Base-by-base conservation (phyloP, 2,888 invertebrate species). In the Watsonalla cultraria region DNA sequence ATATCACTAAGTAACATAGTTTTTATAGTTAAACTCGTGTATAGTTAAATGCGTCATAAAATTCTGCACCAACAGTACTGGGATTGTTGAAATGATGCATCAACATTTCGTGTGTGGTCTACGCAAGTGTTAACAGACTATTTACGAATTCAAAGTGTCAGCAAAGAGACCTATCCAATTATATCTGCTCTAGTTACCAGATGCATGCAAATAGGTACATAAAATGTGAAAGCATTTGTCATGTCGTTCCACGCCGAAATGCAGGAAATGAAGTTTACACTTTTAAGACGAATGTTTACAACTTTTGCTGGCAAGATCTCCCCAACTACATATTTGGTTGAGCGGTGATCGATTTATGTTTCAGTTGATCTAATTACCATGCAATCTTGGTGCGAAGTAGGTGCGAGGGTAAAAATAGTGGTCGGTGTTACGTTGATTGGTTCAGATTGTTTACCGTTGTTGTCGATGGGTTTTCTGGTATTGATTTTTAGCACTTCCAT, bases 261-360 rank as follows among this genome's bases (percentile, higher is more conserved):
- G 65, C 79, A 79, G 82, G 84, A 86, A 82, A 78, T 66, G 61
- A 57, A 65, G 65, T 61, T 66, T 68, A 64, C 70, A 67, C 71
- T 68, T 58, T 73, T 63, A 65, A 66, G 66, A 72, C 61, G 58
- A 59, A 70, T 84, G 80, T 86, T 86, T 84, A 82, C 76, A 66
- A 58, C 70, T 73, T 77, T 65, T 78, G 77, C 82, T 82, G 80
- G 81, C 86, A 81, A 74, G 66, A 59, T 64, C 72, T 68, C 63
- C 63, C 51, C 53, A 68, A 68, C 75, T 80, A 4, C 24, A 24
- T 24, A 78, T 84, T 81, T 78, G 77, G 75, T 78, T 76, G 70
- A 74, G 72, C 74, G 84, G 65, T 68, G 78, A 83, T 63, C 73
- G 80, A 82, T 86, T 86, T 82, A 84, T 75, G 71, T 76, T 74